Percentiles rank a stretch among this genome's conserved stretches.
phyloP scores from a whole-genome alignment of 1,140 invertebrate genomes.

The Drosophila kanapiae region DNA sequence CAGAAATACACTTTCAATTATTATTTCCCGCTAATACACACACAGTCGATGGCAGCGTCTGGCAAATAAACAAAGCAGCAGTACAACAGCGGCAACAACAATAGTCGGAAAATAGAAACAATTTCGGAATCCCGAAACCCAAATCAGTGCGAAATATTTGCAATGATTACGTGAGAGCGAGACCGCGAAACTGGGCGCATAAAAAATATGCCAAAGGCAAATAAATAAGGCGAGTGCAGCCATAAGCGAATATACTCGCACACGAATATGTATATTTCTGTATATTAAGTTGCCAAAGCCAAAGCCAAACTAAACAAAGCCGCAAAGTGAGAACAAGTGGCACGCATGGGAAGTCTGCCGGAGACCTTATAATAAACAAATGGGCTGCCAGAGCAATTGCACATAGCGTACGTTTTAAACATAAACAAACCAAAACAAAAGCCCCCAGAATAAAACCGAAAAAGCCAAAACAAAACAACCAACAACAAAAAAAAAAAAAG shows the following conservation, averaged over 20 bases:
- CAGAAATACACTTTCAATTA: constrained; percentile 64
- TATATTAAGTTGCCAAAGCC: constrained; percentile 60
- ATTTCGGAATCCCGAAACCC: constrained; percentile 41
- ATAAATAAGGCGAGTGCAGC: constrained; percentile 48
- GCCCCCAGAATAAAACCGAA: constrained; percentile 19
- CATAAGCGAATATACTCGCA: constrained; percentile 35
- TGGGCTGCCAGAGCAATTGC: constrained; percentile 75
- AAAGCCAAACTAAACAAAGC: constrained; percentile 56
- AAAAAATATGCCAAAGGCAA: constrained; percentile 47
- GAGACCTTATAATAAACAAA: constrained; percentile 78
- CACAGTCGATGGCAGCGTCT: constrained; percentile 8
- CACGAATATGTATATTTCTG: constrained; percentile 26
- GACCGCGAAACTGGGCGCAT: constrained; percentile 27
- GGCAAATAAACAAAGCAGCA: constrained; percentile 33
- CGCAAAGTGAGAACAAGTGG: constrained; percentile 67
- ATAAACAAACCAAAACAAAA: constrained; percentile 71
- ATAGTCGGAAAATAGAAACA: constrained; percentile 35
- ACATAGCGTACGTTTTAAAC: constrained; percentile 74
- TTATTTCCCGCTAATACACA: constrained; percentile 57
- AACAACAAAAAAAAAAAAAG: constrained; percentile 13
- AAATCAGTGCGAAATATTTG: constrained; percentile 75
- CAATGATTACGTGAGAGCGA: constrained; percentile 60
- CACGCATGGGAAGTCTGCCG: constrained; percentile 73
- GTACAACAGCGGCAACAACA: constrained; percentile 9
- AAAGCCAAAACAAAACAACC: constrained; percentile 32